Conservation (phyloP, 2,113 vertebrate genomes). For the Prietella phreatophila region DNA sequence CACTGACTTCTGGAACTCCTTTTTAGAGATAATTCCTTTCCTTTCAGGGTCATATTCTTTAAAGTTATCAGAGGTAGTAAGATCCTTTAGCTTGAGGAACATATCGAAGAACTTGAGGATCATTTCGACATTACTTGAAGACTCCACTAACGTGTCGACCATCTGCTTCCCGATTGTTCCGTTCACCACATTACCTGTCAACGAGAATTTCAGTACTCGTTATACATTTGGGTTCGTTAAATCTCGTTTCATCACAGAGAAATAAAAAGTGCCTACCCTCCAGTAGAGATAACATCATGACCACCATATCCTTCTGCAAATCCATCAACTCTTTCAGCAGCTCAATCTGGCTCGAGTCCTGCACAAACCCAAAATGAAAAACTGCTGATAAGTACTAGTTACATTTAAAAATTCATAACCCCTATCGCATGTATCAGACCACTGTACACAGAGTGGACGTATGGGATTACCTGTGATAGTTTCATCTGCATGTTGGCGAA, state of each 20-base stretch:
- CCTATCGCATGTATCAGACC: not conserved
- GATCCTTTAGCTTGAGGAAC: constrained; percentile 97
- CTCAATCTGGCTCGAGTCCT: constrained; percentile 97
- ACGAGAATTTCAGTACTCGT: not conserved
- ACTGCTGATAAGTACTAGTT: not conserved
- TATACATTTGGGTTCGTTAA: not conserved
- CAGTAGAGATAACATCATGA: constrained; percentile 95
- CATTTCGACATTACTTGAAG: constrained; percentile 96
- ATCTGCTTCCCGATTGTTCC: constrained; percentile 99
- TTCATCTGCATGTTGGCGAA: constrained; percentile 99
- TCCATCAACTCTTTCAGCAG: constrained; percentile 94
- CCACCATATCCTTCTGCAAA: constrained; percentile 96
- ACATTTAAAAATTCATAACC: not conserved
- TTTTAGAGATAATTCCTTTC: constrained; percentile 95
- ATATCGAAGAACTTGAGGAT: constrained; percentile 99
- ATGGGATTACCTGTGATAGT: constrained; percentile 87
- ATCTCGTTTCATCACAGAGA: not conserved
- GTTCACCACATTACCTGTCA: constrained; percentile 92
- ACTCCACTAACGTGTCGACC: constrained; percentile 97
- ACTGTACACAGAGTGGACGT: not conserved
- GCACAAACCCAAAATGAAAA: constrained; percentile 11
- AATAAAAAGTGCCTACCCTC: constrained; percentile 78
- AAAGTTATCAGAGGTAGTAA: constrained; percentile 94
- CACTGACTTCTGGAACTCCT: constrained; percentile 98
- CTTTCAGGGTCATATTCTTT: constrained; percentile 89